Percentiles rank a stretch among this genome's conserved stretches.
phyloP scores from a whole-genome alignment of 2,113 vertebrate species.

The Ammodytes dubius region DNA sequence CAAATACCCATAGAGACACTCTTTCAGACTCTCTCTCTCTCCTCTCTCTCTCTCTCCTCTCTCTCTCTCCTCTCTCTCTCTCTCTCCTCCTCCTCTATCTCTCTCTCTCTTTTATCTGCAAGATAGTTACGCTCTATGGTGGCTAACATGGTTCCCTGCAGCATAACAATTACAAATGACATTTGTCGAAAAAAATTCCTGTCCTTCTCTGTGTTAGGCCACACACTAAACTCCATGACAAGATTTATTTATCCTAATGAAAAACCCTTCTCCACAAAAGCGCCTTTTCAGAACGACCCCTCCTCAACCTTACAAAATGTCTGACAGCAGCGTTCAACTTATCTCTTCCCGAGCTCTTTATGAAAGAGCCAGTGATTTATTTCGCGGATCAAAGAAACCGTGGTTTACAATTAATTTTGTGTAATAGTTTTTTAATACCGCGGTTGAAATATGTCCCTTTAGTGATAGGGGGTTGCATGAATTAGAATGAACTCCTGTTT shows the following conservation, averaged over 20 bases:
- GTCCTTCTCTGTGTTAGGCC: conserved; percentile 28
- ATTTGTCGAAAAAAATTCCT: conserved; percentile 45
- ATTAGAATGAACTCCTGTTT: conserved; percentile 93
- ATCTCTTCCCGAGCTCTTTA: conserved; percentile 79
- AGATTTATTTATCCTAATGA: conserved; percentile 68
- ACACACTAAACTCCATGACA: conserved; percentile 35
- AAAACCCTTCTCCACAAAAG: conserved; percentile 49
- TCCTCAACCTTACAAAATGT: conserved; percentile 67
- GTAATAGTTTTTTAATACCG: conserved; percentile 86
- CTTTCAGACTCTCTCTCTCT: neutral
- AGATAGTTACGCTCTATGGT: neutral
- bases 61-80: too few species aligned
- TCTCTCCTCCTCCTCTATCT: too few species aligned
- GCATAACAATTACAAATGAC: conserved; percentile 53
- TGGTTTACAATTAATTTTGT: conserved; percentile 87
- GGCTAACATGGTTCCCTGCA: conserved; percentile 22
- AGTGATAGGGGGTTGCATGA: conserved; percentile 88
- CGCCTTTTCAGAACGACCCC: conserved; percentile 49
- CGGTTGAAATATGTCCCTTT: conserved; percentile 88
- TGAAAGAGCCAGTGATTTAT: conserved; percentile 84
- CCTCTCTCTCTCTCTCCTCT: too few species aligned
- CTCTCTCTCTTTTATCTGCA: neutral
- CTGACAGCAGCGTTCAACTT: conserved; percentile 66
- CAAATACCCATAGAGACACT: neutral
- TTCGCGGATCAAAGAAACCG: conserved; percentile 78